A percentile compares a stretch with the other conserved stretches of the same genome.
Evolutionary conservation across 1,140 invertebrate species (phyloP).

Genomic region (Helicoverpa armigera): DNA sequence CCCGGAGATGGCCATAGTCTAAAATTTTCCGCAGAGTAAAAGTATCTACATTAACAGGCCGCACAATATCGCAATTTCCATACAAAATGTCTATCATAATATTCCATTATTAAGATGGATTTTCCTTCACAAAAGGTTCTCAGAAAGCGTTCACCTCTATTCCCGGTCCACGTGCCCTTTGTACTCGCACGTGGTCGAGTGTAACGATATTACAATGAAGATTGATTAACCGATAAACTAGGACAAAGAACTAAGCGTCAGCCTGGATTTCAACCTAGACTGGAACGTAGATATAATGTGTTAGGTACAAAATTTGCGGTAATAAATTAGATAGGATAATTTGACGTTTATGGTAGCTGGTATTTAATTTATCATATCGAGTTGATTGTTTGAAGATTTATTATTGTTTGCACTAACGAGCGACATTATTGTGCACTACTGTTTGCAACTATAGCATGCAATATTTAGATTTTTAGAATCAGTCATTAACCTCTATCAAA

Average conservation of each 20-base stretch:
- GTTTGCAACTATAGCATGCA: neutral
- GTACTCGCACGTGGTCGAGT: conserved; percentile 2
- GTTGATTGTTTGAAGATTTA: no score
- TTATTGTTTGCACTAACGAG: no score
- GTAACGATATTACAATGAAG: neutral
- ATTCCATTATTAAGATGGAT: neutral
- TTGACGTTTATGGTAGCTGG: neutral
- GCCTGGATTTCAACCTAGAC: neutral
- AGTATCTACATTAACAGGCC: no score
- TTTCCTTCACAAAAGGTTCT: neutral
- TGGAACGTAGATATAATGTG: neutral
- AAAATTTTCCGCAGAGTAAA: no score
- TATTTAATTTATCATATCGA: no score
- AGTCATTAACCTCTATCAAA: neutral
- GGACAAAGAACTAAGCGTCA: neutral
- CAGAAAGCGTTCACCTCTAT: conserved; percentile 16
- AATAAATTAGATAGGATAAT: neutral
- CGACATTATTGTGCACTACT: no score
- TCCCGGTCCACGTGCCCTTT: conserved; percentile 7
- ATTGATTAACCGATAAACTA: conserved; percentile 12
- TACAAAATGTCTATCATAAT: no score
- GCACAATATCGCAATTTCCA: no score
- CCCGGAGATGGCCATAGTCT: no score
- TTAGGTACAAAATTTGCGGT: neutral
- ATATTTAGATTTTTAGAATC: neutral